phyloP scores from a whole-genome alignment of 2,113 vertebrate genomes.

The Polypterus bichir region DNA sequence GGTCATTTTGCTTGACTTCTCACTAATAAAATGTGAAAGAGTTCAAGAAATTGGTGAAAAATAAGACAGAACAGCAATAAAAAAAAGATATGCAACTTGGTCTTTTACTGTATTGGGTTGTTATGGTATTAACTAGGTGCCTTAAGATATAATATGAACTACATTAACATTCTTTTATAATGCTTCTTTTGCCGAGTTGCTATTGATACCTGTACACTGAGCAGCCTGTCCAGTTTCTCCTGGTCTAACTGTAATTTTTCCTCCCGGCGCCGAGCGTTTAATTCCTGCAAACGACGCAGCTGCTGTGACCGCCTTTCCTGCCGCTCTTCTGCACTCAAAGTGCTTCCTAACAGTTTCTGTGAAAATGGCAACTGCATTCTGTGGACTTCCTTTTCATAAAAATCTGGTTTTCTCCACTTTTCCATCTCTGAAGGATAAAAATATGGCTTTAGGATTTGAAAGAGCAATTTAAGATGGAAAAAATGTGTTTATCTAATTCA shows the following conservation, averaged over 20 bases:
- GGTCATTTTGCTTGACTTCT: no score
- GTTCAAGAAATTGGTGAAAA: no score
- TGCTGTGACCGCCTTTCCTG: constrained; percentile 86
- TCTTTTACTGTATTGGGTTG: no score
- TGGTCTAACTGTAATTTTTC: constrained; percentile 88
- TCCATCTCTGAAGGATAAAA: constrained; percentile 58
- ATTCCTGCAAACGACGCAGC: constrained; percentile 78
- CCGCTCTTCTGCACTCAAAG: constrained; percentile 70
- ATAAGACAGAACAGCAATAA: no score
- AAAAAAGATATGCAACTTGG: no score
- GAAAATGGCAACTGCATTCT: constrained; percentile 92
- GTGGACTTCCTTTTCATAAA: constrained; percentile 81
- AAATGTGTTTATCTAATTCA: no score
- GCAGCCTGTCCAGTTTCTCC: constrained; percentile 71
- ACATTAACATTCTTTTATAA: no score
- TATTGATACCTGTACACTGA: constrained; percentile 65
- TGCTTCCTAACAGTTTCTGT: constrained; percentile 65
- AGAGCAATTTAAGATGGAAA: no score
- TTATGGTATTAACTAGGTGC: no score
- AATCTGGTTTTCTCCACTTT: constrained; percentile 80
- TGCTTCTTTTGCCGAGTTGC: not conserved
- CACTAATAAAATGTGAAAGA: no score
- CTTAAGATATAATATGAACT: no score
- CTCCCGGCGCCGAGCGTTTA: constrained; percentile 76
- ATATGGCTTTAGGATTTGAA: not conserved